Percentiles rank a stretch among this genome's conserved stretches.
These are phyloP conservation scores for Hormiphora californensis DNA, from an alignment of 37 sponge, comb jelly and placozoan species.

Conservation along the genomic window DNA sequence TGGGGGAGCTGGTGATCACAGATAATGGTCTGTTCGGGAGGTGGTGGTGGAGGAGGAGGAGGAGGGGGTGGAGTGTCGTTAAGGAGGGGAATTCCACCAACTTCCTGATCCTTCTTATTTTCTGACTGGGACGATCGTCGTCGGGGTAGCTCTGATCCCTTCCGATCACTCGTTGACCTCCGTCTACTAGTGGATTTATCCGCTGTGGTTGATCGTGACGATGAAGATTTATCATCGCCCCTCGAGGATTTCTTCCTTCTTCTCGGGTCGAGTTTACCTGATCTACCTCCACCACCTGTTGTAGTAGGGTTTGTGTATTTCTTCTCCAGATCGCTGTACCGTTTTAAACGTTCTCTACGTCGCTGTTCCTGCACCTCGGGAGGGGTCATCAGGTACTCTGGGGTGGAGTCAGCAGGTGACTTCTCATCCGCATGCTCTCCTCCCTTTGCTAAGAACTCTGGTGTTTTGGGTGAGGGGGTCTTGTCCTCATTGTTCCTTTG, in stretches of 20 bases:
- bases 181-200: too few species aligned
- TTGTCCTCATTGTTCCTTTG: not conserved
- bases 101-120: not conserved
- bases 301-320: not conserved
- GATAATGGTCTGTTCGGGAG: not conserved
- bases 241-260: not conserved
- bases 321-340: not conserved
- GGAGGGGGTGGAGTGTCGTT: not conserved
- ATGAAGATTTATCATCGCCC: not conserved
- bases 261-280: not conserved
- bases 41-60: constrained; percentile 15
- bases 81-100: not conserved
- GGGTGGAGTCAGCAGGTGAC: not conserved
- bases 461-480: constrained; percentile 35
- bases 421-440: not conserved
- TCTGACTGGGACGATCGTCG: not conserved
- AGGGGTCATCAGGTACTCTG: constrained; percentile 21
- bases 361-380: not conserved
- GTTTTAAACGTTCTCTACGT: not conserved
- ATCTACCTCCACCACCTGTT: too few species aligned
- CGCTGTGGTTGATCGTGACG: too few species aligned
- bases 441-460: not conserved
- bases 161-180: not conserved
- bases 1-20: too few species aligned
- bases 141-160: not conserved